Percentiles rank a stretch among this genome's conserved stretches.
These are phyloP conservation scores for Melanotaenia duboulayi DNA, from an alignment of 2,113 vertebrate species.

Conservation along the genomic window DNA sequence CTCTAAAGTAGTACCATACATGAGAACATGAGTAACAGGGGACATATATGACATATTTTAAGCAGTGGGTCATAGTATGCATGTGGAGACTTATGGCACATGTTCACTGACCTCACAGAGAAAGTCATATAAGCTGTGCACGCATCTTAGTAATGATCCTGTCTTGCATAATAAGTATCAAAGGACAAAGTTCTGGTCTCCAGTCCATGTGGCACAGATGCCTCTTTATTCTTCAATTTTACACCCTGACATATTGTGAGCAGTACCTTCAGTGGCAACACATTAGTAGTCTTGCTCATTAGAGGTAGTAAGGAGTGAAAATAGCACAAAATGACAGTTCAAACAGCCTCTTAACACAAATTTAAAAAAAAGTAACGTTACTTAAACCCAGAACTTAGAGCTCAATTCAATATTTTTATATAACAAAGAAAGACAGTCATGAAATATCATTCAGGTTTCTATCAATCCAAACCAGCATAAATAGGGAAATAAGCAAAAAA, in stretches of 20 bases:
- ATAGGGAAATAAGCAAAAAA: too few species aligned
- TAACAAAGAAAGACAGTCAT: too few species aligned
- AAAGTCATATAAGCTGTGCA: slow-evolving; percentile 1
- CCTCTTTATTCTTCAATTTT: slow-evolving; percentile 8
- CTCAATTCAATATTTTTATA: too few species aligned
- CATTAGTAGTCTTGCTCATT: slow-evolving; percentile 26
- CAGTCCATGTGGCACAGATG: slow-evolving; percentile 22
- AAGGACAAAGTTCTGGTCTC: slow-evolving; percentile 64
- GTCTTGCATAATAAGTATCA: slow-evolving; percentile 52
- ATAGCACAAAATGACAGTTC: not conserved
- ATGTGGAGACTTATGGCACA: not conserved
- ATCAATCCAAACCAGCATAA: too few species aligned
- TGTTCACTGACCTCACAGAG: not conserved
- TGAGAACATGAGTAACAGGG: too few species aligned
- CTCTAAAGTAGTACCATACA: not conserved
- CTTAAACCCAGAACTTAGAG: too few species aligned
- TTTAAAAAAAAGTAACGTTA: too few species aligned
- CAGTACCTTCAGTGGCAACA: slow-evolving; percentile 17
- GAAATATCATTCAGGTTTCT: too few species aligned
- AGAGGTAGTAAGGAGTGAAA: not conserved
- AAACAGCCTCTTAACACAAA: too few species aligned
- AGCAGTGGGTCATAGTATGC: not conserved
- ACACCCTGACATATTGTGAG: not conserved
- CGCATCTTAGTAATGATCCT: not conserved
- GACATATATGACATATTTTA: not conserved